These are phyloP conservation scores for Pycnonotus jocosus DNA, from an alignment of 2,113 vertebrate species.

Conservation along the genomic window DNA sequence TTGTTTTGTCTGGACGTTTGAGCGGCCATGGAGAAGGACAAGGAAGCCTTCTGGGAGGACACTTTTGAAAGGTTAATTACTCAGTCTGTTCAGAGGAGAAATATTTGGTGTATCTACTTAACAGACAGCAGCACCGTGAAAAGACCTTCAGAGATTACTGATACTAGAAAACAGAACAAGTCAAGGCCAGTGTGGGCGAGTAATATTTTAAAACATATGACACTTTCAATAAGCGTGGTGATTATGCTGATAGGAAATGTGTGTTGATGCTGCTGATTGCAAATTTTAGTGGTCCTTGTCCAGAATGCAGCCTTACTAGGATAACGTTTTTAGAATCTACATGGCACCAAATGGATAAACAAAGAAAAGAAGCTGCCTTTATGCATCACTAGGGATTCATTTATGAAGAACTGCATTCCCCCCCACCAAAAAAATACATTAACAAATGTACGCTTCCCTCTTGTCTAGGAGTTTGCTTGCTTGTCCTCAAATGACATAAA, in stretches of 20 bases:
- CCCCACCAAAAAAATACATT: not conserved
- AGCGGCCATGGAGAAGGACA: not conserved
- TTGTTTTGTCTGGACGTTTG: not conserved
- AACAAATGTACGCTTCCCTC: not conserved
- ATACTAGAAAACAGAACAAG: not conserved
- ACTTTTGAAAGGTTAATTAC: not conserved
- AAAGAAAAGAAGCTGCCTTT: not conserved
- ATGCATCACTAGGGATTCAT: not conserved
- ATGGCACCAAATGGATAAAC: not conserved
- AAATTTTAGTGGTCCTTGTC: not conserved
- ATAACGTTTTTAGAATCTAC: not conserved
- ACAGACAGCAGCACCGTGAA: not conserved
- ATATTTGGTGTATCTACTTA: not conserved
- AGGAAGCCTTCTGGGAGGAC: not conserved
- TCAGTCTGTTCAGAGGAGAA: not conserved
- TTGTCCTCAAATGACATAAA: slow-evolving; percentile 7
- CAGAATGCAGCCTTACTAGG: not conserved
- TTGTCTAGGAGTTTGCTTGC: not conserved
- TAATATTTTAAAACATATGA: slow-evolving; percentile 10
- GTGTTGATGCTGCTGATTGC: not conserved
- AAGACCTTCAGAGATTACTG: not conserved
- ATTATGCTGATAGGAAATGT: not conserved
- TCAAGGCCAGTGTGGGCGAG: not conserved
- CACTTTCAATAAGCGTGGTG: not conserved
- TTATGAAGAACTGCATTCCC: not conserved